phyloP scores from a whole-genome alignment of 2,797 vertebrate genomes.

The Fistularia commersonii region DNA sequence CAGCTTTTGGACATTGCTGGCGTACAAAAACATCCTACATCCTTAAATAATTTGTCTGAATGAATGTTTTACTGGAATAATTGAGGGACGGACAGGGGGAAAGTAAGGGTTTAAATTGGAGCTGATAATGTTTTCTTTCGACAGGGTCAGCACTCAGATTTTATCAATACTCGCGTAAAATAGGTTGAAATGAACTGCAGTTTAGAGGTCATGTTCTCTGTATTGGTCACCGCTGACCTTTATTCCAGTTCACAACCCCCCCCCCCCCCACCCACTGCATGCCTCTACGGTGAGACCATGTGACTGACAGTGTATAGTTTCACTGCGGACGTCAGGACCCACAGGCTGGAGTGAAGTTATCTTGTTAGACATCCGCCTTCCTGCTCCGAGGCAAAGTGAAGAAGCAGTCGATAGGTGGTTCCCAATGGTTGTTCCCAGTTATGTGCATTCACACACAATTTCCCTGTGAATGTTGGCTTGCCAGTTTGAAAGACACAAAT shows the following conservation, averaged over 20 bases:
- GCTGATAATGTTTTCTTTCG: too few species aligned
- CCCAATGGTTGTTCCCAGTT: too few species aligned
- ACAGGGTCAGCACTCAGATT: too few species aligned
- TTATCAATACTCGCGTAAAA: neutral
- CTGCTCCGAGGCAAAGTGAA: constrained; percentile 5
- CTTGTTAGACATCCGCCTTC: constrained; percentile 41
- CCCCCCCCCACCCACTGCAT: constrained; percentile 19
- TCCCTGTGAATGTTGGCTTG: too few species aligned
- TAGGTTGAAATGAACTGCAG: constrained; percentile 9
- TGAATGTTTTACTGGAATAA: too few species aligned
- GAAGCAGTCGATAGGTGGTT: constrained; percentile 4
- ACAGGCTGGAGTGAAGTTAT: constrained; percentile 1
- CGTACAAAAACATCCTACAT: too few species aligned
- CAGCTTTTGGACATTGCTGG: too few species aligned
- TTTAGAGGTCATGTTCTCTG: constrained; percentile 14
- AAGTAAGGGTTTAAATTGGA: too few species aligned
- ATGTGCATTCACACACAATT: too few species aligned
- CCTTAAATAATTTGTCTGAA: too few species aligned
- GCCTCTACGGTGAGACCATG: constrained; percentile 33
- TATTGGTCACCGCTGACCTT: constrained; percentile 48
- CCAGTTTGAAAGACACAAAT: too few species aligned
- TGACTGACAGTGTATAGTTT: constrained; percentile 49
- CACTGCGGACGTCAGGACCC: constrained; percentile 27
- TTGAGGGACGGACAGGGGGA: too few species aligned
- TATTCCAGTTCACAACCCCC: constrained; percentile 51